Base-by-base conservation (phyloP, 2,888 invertebrate species). In the Lithosia quadra region DNA sequence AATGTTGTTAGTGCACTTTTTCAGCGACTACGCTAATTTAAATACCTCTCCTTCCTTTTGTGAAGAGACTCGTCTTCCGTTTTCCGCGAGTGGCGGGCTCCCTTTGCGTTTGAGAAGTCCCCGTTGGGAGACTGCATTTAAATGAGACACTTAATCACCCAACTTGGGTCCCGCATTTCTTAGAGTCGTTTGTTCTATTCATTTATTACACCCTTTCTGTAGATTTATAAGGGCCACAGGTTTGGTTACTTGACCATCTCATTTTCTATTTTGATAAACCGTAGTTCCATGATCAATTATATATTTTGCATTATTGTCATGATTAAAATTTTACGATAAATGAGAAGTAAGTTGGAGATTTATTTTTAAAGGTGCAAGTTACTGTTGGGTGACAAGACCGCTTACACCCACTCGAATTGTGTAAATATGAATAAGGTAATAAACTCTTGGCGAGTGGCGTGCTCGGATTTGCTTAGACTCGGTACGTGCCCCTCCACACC, bases 1-100 rank as follows among this genome's bases (percentile, higher is more conserved):
- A 95, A 95, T 94, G 93, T 94, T 94, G 93, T 95, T 93, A 95
- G 92, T 95, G 93, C 92, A 94, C 92, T 94, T 95, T 94, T 95
- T 93, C 91, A 92, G 90, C 86, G 92, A 94, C 90, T 91, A 91
- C 93, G 91, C 92, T 95, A 94, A 95, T 95, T 94, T 94, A 94
- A 94, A 94, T 94, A 93, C 90, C 92, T 92, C 91, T 91, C 86
- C 87, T 92, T 93, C 92, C 93, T 93, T 94, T 94, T 94, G 91
- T 92, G 89, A 88, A 89, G 91, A 91, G 92, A 91, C 88, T 89
- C 90, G 90, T 93, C 93, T 95, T 95, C 95, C 95, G 94, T 91
- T 95, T 93, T 90, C 95, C 92, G 90, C 90, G 90, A 92, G 90
- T 84, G 85, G 88, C 84, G 87, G 87, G 86, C 87, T 92, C 92